Conservation (phyloP, 2,797 vertebrate genomes). For the Cossypha dichroa region DNA sequence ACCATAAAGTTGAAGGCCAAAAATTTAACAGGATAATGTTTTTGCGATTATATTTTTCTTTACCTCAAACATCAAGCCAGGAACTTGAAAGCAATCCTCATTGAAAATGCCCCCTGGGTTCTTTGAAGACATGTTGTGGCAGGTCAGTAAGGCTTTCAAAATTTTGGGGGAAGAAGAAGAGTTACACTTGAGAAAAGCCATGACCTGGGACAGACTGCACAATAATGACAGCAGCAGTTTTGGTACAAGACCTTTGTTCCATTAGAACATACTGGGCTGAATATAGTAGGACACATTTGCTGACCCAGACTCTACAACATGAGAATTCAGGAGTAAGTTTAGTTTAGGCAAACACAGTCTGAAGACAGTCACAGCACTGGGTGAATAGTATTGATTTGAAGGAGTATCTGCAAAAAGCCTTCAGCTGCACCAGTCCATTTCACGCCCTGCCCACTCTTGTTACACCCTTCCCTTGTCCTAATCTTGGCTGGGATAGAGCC, state of each 20-base stretch:
- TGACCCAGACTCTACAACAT: neutral
- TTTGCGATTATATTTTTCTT: neutral
- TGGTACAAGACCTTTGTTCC: neutral
- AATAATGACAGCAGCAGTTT: neutral
- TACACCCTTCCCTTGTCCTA: neutral
- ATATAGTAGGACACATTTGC: neutral
- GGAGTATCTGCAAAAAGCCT: neutral
- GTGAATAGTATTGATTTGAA: neutral
- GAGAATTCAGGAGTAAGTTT: neutral
- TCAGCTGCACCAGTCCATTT: neutral
- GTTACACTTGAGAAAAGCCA: neutral
- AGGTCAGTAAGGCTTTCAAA: neutral
- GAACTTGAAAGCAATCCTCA: conserved; percentile 2
- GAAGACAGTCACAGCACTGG: neutral
- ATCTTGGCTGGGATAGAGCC: neutral
- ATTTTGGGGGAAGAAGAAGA: neutral
- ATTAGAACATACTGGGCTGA: neutral
- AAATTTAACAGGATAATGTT: neutral
- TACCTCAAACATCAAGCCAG: conserved; percentile 31
- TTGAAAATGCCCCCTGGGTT: neutral
- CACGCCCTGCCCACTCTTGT: neutral
- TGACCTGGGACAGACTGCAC: neutral
- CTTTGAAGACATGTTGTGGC: neutral
- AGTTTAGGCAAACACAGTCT: neutral
- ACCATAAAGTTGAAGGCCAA: neutral